Evolutionary conservation across 2,888 invertebrate genomes (phyloP), one percentile per base, ranked within the genome.

Genomic region (Carpatolechia fugitivella): DNA sequence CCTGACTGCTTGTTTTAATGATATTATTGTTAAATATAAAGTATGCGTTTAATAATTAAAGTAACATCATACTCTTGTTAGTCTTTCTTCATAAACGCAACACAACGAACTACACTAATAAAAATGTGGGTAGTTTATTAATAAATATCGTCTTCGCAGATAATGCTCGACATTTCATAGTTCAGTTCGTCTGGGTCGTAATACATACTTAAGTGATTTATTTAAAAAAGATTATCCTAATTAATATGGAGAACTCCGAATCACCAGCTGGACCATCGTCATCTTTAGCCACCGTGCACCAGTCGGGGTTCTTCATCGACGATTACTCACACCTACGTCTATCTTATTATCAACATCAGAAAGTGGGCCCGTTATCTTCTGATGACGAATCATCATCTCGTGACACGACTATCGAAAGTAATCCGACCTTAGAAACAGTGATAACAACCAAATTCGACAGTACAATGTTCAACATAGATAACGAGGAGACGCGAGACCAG

Each of bases 251-350:
- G 0, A 11, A 41, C 20, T 24, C 24, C 6, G 20, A 7, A 10
- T 20, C 40, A 18, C 40, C 18, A 18, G n/a, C n/a, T n/a, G 18
- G 20, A 41, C 18, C 20, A 18, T 20, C 40, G 1, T 20, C 24
- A 24, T 24, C 24, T 4, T 24, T 24, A 3, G 24, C 18, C 3
- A 20, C 16, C 16, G 11, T 18, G 8, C 35, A 35, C 1, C n/a
- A 11, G n/a, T 20, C 48, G 4, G 47, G 24, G 11, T 49, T 18
- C 8, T 82, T 68, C 58, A 78, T 82, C 53, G 80, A 85, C 55
- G 82, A 82, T 58, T 78, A 78, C 58, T 84, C 82, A 1, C 80
- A 85, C 38, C 73, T 85, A 2, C 67, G 80, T 44, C 62, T 82
- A 6, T 82, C 80, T 1, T 83, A 80, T 59, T 80, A 85, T 60